Base-by-base conservation (phyloP, 2,888 invertebrate genomes). In the Trichopoda pennipes region DNA sequence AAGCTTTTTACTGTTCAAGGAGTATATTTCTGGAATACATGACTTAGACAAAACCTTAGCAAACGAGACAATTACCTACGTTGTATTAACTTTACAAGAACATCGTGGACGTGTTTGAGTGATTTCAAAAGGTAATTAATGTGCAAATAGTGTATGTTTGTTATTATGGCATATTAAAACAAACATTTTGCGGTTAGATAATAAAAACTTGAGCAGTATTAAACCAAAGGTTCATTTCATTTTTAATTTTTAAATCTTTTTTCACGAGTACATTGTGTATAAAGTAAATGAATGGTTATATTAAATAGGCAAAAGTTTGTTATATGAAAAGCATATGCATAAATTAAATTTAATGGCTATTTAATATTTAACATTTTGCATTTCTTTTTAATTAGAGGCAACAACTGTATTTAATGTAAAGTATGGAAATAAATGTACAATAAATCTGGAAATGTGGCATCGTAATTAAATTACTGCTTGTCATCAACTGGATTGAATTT, bases 391-490 rank as follows among this genome's bases (percentile, higher is more conserved):
- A 73, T 73, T 63, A 63, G 55, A 70, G 70, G 38, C 70, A 77
- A 63, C 77, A 77, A 63, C 47, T 70, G 77, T 21, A 70, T 55
- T 70, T 78, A 78, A 78, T 78, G 70, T 64, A 58, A 28, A 44
- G 42, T 19, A 61, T 14, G 28, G 17, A 17, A n/a, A n/a, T n/a
- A n/a, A n/a, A n/a, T n/a, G n/a, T n/a, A n/a, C n/a, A n/a, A 2
- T 2, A 49, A 9, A 49, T 44, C 3, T 44, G 10, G n/a, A n/a
- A 44, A 44, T 16, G 14, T n/a, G 2, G 16, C 14, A n/a, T 4
- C 6, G 2, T 44, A 44, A 44, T n/a, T 2, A 38, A 32, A 32
- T 6, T 32, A 32, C 32, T 8, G 8, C 32, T 32, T 32, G 32
- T 32, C 32, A 32, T 32, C 8, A 6, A 32, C 32, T 32, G n/a